Percentiles rank a stretch among this genome's conserved stretches.
These are phyloP conservation scores for Hycleus phaleratus DNA, from an alignment of 1,140 invertebrate species.

Conservation along the genomic window DNA sequence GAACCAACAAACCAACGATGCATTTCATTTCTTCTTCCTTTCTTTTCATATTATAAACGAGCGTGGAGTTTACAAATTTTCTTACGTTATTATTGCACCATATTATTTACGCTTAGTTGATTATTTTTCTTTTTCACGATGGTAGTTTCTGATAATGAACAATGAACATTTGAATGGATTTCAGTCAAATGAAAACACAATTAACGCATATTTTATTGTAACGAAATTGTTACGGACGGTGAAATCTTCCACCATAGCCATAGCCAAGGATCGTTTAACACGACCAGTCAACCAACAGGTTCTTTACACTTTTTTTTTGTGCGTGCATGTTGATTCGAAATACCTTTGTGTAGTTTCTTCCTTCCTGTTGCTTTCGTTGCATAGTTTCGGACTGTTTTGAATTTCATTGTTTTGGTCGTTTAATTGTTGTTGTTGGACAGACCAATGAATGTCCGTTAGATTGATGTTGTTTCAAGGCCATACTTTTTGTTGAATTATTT, in stretches of 20 bases:
- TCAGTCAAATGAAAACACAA: conserved; percentile 16
- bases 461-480: too few species aligned
- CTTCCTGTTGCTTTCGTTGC: too few species aligned
- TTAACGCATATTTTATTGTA: conserved; percentile 13
- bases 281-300: too few species aligned
- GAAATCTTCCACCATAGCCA: background rate
- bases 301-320: too few species aligned
- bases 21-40: background rate
- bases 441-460: too few species aligned
- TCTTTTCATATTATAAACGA: background rate
- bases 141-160: conserved; percentile 7
- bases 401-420: too few species aligned
- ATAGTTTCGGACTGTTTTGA: too few species aligned
- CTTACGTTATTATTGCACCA: conserved; percentile 3
- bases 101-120: conserved; percentile 7
- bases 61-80: conserved; percentile 16
- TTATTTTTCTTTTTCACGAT: background rate
- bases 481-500: too few species aligned
- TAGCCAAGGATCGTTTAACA: conserved; percentile 10
- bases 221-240: conserved; percentile 5
- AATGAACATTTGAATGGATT: conserved; percentile 14
- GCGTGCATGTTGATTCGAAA: too few species aligned
- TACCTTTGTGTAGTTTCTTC: too few species aligned
- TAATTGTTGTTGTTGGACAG: too few species aligned
- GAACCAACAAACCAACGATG: too few species aligned